Base-by-base conservation (phyloP, 2,113 vertebrate genomes). In the Pimephales promelas region DNA sequence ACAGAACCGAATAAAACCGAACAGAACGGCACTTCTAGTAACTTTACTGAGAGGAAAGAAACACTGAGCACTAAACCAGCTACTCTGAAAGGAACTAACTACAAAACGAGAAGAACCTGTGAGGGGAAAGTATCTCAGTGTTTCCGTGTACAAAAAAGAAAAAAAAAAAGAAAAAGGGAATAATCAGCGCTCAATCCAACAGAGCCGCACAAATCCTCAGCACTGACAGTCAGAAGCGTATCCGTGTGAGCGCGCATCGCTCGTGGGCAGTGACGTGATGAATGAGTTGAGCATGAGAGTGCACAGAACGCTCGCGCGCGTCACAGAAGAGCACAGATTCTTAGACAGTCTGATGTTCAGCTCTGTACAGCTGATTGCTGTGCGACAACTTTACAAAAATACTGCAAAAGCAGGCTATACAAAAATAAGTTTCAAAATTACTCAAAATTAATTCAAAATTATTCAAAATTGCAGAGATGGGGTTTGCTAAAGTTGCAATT, bases 1-100 rank as follows among this genome's bases (percentile, higher is more conserved):
- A 13, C 52, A 24, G 9, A 40, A 1, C 2, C 59, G 61, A 80
- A 68, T 34, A 34, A 54, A 68, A 10, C 24, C 78, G 10, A 7
- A 16, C 59, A 49, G 22, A 24, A 47, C 70, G 20, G 36, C 66
- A 87, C 80, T 85, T 80, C 75, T 49, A 78, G 14, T 28, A 81
- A 85, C 76, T 87, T 83, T 83, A 72, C 40, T 54, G 9, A 18
- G 45, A 70, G 45, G 6, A 43, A 52, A 40, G 13, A 54, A 56
- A 56, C 1, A 16, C 22, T 9, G 28, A 20, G 26, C 61, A 24
- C 62, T 40, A 52, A 70, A 56, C 3, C 43, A 31, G 40, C 24
- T 31, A 24, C 13, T 24, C 5, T 59, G 11, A 14, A 78, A 78
- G 6, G 22, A 78, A 59, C n/a, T 20, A 49, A 2, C 40, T 4